phyloP scores from a whole-genome alignment of 2,797 vertebrate genomes.

The Mormyrops boulengeri region DNA sequence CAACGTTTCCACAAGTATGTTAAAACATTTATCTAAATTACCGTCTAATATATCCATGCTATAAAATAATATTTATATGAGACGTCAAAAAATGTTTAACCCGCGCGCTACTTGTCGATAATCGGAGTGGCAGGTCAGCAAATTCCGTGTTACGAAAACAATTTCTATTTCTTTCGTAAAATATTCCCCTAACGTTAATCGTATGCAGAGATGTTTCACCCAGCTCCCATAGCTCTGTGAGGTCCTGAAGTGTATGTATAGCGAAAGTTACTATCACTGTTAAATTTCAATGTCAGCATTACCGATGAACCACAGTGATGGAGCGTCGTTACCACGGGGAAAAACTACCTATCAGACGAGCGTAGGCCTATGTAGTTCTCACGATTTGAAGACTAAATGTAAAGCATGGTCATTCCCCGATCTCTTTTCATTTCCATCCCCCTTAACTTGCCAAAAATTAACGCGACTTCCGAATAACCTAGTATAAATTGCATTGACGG shows the following conservation, averaged over 20 bases:
- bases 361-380: neutral
- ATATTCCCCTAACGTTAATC: neutral
- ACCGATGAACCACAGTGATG: neutral
- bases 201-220: neutral
- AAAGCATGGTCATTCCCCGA: neutral
- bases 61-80: neutral
- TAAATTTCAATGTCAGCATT: neutral
- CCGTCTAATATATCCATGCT: neutral
- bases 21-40: neutral
- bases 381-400: neutral
- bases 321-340: neutral
- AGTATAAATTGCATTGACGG: neutral
- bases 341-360: neutral
- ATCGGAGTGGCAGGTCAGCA: neutral
- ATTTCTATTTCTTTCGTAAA: neutral
- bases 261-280: neutral
- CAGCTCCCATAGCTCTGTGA: neutral
- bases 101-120: neutral
- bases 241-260: neutral
- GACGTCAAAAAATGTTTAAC: neutral
- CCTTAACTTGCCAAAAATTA: neutral
- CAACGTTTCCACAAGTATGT: neutral
- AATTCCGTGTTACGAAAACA: neutral
- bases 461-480: neutral
- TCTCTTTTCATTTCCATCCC: neutral